A percentile compares a stretch with the other conserved stretches of the same genome.
Conservation (phyloP, 2,113 vertebrate genomes). For the Tychaedon coryphoeus region DNA sequence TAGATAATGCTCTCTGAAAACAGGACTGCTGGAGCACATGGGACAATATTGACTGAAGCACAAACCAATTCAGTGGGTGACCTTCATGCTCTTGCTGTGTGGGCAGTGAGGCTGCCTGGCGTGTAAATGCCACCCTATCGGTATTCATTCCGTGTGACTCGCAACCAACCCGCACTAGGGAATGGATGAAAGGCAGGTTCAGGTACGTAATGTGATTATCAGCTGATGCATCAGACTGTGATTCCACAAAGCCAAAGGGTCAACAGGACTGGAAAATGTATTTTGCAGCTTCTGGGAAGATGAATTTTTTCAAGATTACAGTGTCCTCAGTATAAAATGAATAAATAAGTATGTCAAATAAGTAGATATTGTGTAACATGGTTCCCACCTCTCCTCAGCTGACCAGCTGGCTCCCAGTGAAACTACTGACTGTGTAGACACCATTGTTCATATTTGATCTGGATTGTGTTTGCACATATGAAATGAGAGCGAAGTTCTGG, state of each 20-base stretch:
- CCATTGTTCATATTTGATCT: neutral
- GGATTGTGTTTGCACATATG: neutral
- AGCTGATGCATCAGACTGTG: conserved; percentile 29
- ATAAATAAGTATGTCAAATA: neutral
- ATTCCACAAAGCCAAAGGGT: conserved; percentile 56
- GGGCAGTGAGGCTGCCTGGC: conserved; percentile 43
- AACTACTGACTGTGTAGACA: neutral
- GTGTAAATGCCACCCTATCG: conserved; percentile 42
- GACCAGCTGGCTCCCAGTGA: neutral
- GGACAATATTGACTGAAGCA: conserved; percentile 64
- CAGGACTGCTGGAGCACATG: conserved; percentile 43
- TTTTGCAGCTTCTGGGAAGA: conserved; percentile 43
- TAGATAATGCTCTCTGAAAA: conserved; percentile 62
- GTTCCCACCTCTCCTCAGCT: neutral
- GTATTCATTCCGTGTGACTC: conserved; percentile 47
- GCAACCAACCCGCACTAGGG: neutral
- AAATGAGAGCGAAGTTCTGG: neutral
- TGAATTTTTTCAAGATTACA: conserved; percentile 20
- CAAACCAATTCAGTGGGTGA: conserved; percentile 56
- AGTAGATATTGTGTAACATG: neutral
- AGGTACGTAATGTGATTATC: conserved; percentile 66
- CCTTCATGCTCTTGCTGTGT: conserved; percentile 46
- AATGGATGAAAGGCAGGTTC: conserved; percentile 46
- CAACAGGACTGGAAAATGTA: conserved; percentile 55
- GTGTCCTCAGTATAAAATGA: neutral